phyloP scores from a whole-genome alignment of 2,888 invertebrate genomes.

The Dynastes tityus region DNA sequence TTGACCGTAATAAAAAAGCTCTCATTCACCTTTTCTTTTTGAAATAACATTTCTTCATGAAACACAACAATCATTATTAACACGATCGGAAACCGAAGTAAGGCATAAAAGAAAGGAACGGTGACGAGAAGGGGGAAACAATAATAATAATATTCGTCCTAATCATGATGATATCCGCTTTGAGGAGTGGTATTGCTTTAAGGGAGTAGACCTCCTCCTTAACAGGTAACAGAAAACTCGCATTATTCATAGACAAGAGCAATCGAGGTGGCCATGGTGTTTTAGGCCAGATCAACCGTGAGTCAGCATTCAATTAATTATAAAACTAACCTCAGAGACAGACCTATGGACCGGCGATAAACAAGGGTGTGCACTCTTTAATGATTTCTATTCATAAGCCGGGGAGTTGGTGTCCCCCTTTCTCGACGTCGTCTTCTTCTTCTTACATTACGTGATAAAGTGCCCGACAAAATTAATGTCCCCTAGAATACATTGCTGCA shows the following conservation, averaged over 20 bases:
- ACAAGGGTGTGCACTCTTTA: constrained; percentile 62
- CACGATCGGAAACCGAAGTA: constrained; percentile 14
- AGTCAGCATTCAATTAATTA: constrained; percentile 65
- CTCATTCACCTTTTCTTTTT: neutral
- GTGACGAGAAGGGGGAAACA: neutral
- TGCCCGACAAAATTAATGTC: neutral
- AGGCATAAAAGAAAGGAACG: constrained; percentile 10
- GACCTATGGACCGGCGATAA: constrained; percentile 59
- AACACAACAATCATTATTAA: constrained; percentile 17
- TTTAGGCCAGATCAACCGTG: constrained; percentile 57
- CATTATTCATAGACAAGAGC: constrained; percentile 49
- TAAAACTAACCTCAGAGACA: constrained; percentile 60
- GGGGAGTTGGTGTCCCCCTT: constrained; percentile 31
- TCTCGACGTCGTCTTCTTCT: constrained; percentile 3
- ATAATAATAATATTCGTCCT: constrained; percentile 47
- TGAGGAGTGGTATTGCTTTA: constrained; percentile 33
- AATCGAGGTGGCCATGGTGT: constrained; percentile 55
- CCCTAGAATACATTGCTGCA: neutral
- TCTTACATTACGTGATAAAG: neutral
- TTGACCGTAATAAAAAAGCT: neutral
- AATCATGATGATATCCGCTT: constrained; percentile 50
- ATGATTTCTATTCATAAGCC: constrained; percentile 60
- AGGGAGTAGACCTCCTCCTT: constrained; percentile 29
- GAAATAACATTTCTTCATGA: constrained; percentile 13
- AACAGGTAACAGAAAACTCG: constrained; percentile 43